Evolutionary conservation across 1,140 invertebrate genomes (phyloP), one percentile per base, ranked within the genome.

Genomic region (Drosophila busckii): DNA sequence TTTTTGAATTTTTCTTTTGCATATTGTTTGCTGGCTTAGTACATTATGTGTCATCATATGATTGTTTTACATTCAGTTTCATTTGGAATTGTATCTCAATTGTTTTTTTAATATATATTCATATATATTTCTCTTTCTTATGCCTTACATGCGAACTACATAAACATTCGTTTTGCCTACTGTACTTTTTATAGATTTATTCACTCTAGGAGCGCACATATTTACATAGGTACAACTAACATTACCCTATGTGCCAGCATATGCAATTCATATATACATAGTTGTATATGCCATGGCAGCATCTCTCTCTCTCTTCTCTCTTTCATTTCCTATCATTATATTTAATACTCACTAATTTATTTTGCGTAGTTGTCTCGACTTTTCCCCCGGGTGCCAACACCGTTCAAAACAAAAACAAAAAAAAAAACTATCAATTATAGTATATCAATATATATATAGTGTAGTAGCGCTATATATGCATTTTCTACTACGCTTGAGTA

Each of bases 281-380:
- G n/a, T n/a, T n/a, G n/a, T n/a, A n/a, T n/a, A n/a, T n/a, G n/a
- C n/a, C n/a, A n/a, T n/a, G n/a, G n/a, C 7, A 12, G 40, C 15
- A 4, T 4, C n/a, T 34, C 10, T 23, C n/a, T n/a, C n/a, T n/a
- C n/a, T n/a, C n/a, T 8, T 1, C 23, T 19, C 16, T 6, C 20
- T 26, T 19, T 17, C 17, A 22, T 22, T 23, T 22, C 44, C 13
- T 25, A 37, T 42, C 12, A 25, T 61, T 62, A 76, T 58, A n/a
- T n/a, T n/a, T n/a, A n/a, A n/a, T n/a, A n/a, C n/a, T 41, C 20
- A 53, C 70, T 75, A 78, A 59, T 56, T 62, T 78, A 70, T n/a
- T n/a, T n/a, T 76, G 70, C 70, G 70, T 76, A 76, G 60, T 75
- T 75, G 70, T 76, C 65, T 66, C 71, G 71, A 78, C 70, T 76